Conservation (phyloP, 2,888 invertebrate genomes). For the Lobophora halterata region DNA sequence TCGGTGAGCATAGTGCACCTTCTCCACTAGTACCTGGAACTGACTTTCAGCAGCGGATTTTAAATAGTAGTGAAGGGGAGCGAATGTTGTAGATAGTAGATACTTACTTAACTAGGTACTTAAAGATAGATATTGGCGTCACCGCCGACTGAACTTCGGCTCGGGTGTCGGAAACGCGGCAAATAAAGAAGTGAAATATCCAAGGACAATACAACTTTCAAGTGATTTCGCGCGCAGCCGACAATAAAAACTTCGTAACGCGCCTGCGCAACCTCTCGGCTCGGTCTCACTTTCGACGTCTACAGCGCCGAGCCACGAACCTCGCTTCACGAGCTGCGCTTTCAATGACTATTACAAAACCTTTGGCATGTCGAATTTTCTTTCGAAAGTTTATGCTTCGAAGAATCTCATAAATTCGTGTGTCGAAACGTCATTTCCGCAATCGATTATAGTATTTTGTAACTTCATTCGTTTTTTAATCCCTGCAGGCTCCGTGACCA, state of each 20-base stretch:
- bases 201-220: constrained; percentile 80
- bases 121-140: constrained; percentile 57
- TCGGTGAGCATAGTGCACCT: constrained; percentile 48
- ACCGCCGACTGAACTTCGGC: constrained; percentile 64
- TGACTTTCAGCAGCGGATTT: constrained; percentile 23
- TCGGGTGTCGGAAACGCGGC: constrained; percentile 73
- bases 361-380: constrained; percentile 71
- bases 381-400: constrained; percentile 61
- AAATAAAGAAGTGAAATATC: constrained; percentile 79
- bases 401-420: constrained; percentile 43
- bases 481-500: constrained; percentile 53
- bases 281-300: constrained; percentile 77
- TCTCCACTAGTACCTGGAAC: no score
- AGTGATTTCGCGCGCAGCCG: constrained; percentile 79
- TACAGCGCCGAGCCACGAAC: constrained; percentile 40
- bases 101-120: no score
- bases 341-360: constrained; percentile 74
- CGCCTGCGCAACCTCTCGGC: constrained; percentile 78
- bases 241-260: constrained; percentile 79
- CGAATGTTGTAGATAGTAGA: constrained; percentile 47
- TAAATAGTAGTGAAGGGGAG: constrained; percentile 64
- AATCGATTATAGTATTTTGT: constrained; percentile 27
- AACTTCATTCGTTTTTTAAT: constrained; percentile 31
- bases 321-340: constrained; percentile 62
- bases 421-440: constrained; percentile 37